Base-by-base conservation (phyloP, 2,797 vertebrate species). In the Esox lucius region DNA sequence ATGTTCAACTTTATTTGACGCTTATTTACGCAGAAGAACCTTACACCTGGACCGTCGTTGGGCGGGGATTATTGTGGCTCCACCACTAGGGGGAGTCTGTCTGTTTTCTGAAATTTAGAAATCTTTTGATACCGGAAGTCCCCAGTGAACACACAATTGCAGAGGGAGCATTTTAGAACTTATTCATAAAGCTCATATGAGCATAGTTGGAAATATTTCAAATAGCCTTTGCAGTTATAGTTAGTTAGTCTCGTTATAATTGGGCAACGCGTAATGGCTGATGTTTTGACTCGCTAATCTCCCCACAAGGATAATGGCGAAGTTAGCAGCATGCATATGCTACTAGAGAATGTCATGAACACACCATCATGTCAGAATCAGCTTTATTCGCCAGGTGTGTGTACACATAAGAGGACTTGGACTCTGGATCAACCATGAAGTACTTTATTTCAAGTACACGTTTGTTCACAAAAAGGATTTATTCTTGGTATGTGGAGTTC, bases 381-480 rank as follows among this genome's bases (percentile, higher is more conserved):
- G n/a, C n/a, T n/a, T n/a, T n/a, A n/a, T n/a, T n/a, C n/a, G n/a
- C n/a, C n/a, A n/a, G n/a, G n/a, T n/a, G n/a, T n/a, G n/a, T n/a
- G n/a, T n/a, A n/a, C n/a, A n/a, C n/a, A n/a, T n/a, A n/a, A n/a
- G n/a, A n/a, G n/a, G n/a, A n/a, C n/a, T n/a, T n/a, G n/a, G n/a
- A n/a, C n/a, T n/a, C n/a, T n/a, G n/a, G n/a, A n/a, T 56, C 53
- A n/a, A n/a, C 53, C 19, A 19, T 22, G 22, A 56, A 11, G 17
- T n/a, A 7, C n/a, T 56, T 16, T 19, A 9, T 11, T 17, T 22
- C n/a, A 56, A n/a, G 19, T 2, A 0, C 82, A 2, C 28, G 51
- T 31, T n/a, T 28, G 24, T 22, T 77, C 46, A 49, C 79, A 64
- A 81, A 71, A 74, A 80, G 74, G 65, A 1, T 78, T 0, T 4